Conservation (phyloP, 2,113 vertebrate genomes). For the Nesogale talazaci region DNA sequence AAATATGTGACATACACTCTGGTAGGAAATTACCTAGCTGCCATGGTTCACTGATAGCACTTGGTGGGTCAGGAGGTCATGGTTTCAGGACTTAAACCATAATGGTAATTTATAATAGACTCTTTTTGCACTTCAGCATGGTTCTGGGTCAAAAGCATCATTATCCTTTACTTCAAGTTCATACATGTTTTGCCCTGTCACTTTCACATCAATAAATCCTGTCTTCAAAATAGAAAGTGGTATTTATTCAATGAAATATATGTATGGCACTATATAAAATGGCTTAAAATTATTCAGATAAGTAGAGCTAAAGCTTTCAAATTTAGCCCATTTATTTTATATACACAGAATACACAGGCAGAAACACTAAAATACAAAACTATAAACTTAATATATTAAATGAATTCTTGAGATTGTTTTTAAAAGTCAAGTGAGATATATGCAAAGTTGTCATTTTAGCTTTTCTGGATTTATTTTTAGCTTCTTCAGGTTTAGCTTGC, state of each 20-base stretch:
- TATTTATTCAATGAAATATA: slow-evolving; percentile 24
- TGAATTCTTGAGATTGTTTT: no score
- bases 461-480: no score
- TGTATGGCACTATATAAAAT: background rate
- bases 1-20: slow-evolving; percentile 57
- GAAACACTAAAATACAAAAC: background rate
- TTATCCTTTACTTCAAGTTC: slow-evolving; percentile 63
- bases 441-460: no score
- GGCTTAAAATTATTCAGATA: background rate
- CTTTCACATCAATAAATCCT: slow-evolving; percentile 63
- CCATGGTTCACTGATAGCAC: slow-evolving; percentile 23
- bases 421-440: no score
- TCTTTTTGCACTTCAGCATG: background rate
- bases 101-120: slow-evolving; percentile 64
- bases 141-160: slow-evolving; percentile 64
- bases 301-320: slow-evolving; percentile 13
- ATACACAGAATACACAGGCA: background rate
- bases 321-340: background rate
- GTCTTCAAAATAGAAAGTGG: slow-evolving; percentile 47
- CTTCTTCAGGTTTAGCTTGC: no score
- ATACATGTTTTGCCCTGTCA: slow-evolving; percentile 31
- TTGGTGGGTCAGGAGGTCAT: slow-evolving; percentile 25
- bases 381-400: background rate
- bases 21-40: slow-evolving; percentile 59
- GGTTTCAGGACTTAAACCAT: slow-evolving; percentile 32